A percentile compares a stretch with the other conserved stretches of the same genome.
Conservation (phyloP, 2,888 invertebrate genomes). For the Stegophylla sp. region DNA sequence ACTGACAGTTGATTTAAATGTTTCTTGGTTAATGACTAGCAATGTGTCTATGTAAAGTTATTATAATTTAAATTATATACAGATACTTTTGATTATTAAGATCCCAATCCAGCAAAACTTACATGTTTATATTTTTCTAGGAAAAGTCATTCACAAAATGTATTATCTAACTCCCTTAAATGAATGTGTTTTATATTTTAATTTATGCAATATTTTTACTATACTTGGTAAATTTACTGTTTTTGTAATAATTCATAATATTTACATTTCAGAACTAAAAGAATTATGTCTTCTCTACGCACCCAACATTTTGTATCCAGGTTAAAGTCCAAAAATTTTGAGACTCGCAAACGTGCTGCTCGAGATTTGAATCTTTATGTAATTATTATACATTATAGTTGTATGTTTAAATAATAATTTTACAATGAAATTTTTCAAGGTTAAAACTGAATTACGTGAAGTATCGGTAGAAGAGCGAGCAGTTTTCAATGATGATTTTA, state of each 20-base stretch:
- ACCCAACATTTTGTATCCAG: slow-evolving; percentile 84
- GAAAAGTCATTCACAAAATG: neutral
- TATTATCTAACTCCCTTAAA: neutral
- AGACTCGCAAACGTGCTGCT: slow-evolving; percentile 83
- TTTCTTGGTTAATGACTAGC: neutral
- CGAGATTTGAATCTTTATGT: slow-evolving; percentile 87
- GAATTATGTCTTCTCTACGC: slow-evolving; percentile 69
- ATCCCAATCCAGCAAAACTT: neutral
- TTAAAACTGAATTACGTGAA: slow-evolving; percentile 87
- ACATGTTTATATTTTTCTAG: too few species aligned
- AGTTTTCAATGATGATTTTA: slow-evolving; percentile 91
- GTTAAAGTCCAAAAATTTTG: slow-evolving; percentile 86
- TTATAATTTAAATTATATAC: neutral
- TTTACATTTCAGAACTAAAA: slow-evolving; percentile 31
- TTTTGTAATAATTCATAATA: too few species aligned
- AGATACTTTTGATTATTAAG: neutral
- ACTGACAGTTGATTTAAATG: neutral
- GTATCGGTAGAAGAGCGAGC: slow-evolving; percentile 89
- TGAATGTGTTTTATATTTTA: neutral
- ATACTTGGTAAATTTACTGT: neutral
- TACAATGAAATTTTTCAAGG: slow-evolving; percentile 62
- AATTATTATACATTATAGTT: slow-evolving; percentile 61
- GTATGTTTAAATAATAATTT: neutral
- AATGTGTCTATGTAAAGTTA: neutral
- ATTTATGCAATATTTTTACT: neutral